Evolutionary conservation across 2,888 invertebrate species (phyloP).

Genomic region (Ecdyonurus torrentis): DNA sequence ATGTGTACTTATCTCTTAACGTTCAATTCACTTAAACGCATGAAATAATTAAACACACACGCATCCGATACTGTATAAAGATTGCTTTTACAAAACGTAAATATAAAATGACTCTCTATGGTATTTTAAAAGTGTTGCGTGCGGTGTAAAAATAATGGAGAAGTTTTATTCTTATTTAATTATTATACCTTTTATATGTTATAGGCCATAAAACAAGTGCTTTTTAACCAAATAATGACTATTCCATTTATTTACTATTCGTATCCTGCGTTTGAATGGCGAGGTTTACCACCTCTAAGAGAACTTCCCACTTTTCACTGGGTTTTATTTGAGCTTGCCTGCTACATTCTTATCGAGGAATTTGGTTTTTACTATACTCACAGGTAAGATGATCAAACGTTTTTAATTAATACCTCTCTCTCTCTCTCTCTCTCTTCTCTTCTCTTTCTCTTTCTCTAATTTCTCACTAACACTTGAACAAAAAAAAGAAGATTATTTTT

Average conservation of each 20-base stretch:
- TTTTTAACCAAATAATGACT: constrained; percentile 28
- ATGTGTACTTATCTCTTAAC: too few relatives aligned
- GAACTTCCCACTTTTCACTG: not conserved
- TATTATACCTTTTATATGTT: constrained; percentile 11
- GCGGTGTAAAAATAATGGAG: too few relatives aligned
- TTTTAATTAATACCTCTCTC: not conserved
- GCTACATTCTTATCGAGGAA: not conserved
- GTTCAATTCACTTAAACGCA: too few relatives aligned
- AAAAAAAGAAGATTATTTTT: too few relatives aligned
- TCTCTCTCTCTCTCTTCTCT: not conserved
- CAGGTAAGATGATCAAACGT: not conserved
- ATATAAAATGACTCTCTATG: too few relatives aligned
- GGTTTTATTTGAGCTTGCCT: not conserved
- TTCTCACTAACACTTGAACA: not conserved
- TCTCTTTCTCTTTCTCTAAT: not conserved
- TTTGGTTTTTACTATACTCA: not conserved
- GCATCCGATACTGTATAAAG: too few relatives aligned
- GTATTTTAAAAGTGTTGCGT: too few relatives aligned
- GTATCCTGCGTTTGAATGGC: constrained; percentile 20
- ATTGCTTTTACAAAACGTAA: too few relatives aligned
- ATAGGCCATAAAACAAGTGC: constrained; percentile 22
- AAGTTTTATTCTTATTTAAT: too few relatives aligned
- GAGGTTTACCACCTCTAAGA: constrained; percentile 21
- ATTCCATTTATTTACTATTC: constrained; percentile 21
- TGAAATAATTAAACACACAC: too few relatives aligned